These are phyloP conservation scores for Amblyjoppa proteus DNA, from an alignment of 2,888 invertebrate species.

Conservation along the genomic window DNA sequence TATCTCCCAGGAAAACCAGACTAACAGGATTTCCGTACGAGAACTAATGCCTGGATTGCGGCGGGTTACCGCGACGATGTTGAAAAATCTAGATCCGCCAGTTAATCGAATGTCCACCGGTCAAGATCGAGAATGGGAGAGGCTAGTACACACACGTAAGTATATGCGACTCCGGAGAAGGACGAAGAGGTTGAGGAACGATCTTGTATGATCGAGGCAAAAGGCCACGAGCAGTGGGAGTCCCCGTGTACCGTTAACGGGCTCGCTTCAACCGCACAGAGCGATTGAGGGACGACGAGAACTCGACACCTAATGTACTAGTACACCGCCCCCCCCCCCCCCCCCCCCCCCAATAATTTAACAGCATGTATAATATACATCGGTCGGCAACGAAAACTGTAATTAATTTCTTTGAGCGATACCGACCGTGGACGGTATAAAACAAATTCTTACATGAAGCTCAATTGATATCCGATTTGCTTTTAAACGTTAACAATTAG, in stretches of 20 bases:
- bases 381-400: no score
- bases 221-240: constrained; percentile 56
- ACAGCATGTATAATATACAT: no score
- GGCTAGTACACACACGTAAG: constrained; percentile 25
- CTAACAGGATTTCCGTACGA: constrained; percentile 57
- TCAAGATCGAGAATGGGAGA: constrained; percentile 19
- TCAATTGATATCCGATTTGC: no score
- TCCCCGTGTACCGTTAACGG: constrained; percentile 64
- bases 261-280: constrained; percentile 45
- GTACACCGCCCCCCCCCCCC: no score
- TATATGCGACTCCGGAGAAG: constrained; percentile 32
- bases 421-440: no score
- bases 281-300: constrained; percentile 44
- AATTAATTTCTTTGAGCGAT: no score
- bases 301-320: not conserved
- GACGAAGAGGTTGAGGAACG: constrained; percentile 37
- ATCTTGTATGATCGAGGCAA: constrained; percentile 48
- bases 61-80: not conserved
- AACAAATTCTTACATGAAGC: no score
- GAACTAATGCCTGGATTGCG: constrained; percentile 20
- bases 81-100: constrained; percentile 24
- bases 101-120: constrained; percentile 42
- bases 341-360: no score
- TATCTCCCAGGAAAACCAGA: constrained; percentile 61
- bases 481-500: no score